Evolutionary conservation across 2,113 vertebrate species (phyloP).

Genomic region (Cephalopholis sonnerati): DNA sequence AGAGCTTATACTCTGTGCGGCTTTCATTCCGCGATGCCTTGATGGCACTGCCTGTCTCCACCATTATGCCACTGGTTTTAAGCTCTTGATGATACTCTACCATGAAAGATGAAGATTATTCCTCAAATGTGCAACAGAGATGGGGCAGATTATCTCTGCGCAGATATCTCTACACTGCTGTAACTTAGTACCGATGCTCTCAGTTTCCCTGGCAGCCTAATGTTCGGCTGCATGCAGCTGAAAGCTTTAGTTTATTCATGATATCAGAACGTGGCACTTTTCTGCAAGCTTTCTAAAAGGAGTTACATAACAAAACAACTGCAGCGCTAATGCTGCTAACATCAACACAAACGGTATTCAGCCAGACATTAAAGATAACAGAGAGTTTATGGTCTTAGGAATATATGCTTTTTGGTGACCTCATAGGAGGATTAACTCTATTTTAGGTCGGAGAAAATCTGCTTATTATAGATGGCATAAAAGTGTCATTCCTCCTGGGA

Average conservation of each 20-base stretch:
- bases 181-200: slow-evolving; percentile 59
- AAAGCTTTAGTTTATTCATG: slow-evolving; percentile 77
- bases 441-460: slow-evolving; percentile 68
- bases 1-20: slow-evolving; percentile 54
- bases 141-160: slow-evolving; percentile 72
- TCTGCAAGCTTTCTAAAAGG: slow-evolving; percentile 64
- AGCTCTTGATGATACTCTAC: slow-evolving; percentile 75
- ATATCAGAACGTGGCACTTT: slow-evolving; percentile 68
- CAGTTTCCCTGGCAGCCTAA: slow-evolving; percentile 59
- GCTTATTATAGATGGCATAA: slow-evolving; percentile 63
- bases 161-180: slow-evolving; percentile 60
- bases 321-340: slow-evolving; percentile 55
- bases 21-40: slow-evolving; percentile 43
- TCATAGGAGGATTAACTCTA: slow-evolving; percentile 62
- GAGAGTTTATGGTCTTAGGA: slow-evolving; percentile 18
- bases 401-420: slow-evolving; percentile 47
- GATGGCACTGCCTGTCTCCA: slow-evolving; percentile 47
- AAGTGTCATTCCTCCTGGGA: slow-evolving; percentile 43
- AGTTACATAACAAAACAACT: slow-evolving; percentile 64
- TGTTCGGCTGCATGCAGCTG: slow-evolving; percentile 54
- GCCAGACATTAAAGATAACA: slow-evolving; percentile 29
- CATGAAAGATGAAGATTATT: slow-evolving; percentile 77
- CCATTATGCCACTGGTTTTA: slow-evolving; percentile 75
- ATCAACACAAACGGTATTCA: slow-evolving; percentile 38
- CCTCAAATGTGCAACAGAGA: slow-evolving; percentile 72